Percentiles rank a stretch among this genome's conserved stretches.
Conservation (phyloP, 2,888 invertebrate species). For the Branchipolynoe longqiensis region DNA sequence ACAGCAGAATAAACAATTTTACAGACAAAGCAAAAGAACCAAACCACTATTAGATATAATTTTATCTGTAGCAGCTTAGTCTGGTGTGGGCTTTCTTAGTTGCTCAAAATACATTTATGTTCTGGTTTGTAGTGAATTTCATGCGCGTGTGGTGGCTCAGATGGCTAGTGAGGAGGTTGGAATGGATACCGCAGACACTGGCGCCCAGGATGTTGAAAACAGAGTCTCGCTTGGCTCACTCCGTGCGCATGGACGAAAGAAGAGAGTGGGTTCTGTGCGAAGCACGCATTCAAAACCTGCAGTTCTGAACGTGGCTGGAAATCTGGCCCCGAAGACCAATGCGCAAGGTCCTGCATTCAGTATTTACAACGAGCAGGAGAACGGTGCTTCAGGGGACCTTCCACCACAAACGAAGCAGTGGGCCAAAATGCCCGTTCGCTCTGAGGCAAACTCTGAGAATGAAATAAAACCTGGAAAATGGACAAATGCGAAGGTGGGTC, state of each 20-base stretch:
- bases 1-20: too few relatives aligned
- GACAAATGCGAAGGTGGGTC: slow-evolving; percentile 44
- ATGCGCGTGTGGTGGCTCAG: slow-evolving; percentile 87
- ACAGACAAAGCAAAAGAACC: too few relatives aligned
- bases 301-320: neutral
- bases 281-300: slow-evolving; percentile 12
- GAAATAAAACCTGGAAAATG: slow-evolving; percentile 12
- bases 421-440: slow-evolving; percentile 12
- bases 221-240: slow-evolving; percentile 90
- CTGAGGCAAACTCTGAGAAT: slow-evolving; percentile 21
- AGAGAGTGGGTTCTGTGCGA: slow-evolving; percentile 13
- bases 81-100: too few relatives aligned
- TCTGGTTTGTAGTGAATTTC: slow-evolving; percentile 88
- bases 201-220: slow-evolving; percentile 84
- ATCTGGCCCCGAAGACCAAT: neutral
- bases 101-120: slow-evolving; percentile 69
- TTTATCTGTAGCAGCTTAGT: too few relatives aligned
- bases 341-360: slow-evolving; percentile 32
- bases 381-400: neutral
- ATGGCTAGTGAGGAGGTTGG: slow-evolving; percentile 83
- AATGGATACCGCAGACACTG: too few relatives aligned
- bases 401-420: slow-evolving; percentile 50
- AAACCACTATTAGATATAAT: too few relatives aligned
- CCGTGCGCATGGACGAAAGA: slow-evolving; percentile 85
- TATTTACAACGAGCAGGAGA: slow-evolving; percentile 24